A percentile compares a stretch with the other conserved stretches of the same genome.
phyloP scores from a whole-genome alignment of 1,140 invertebrate species.

The Drosophila nebulosa region DNA sequence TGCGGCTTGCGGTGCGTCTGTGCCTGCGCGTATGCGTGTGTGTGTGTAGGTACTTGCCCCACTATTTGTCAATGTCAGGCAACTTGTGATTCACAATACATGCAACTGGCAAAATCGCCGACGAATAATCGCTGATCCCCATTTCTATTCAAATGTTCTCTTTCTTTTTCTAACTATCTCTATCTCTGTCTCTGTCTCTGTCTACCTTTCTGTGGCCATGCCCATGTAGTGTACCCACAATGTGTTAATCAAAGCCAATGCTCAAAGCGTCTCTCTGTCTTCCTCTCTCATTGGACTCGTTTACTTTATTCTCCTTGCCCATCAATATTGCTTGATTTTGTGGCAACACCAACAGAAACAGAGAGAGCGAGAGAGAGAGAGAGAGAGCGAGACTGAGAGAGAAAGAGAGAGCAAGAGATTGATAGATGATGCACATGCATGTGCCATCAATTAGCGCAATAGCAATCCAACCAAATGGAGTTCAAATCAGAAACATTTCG shows the following conservation, averaged over 20 bases:
- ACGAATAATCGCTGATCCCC: not conserved
- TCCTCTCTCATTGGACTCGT: constrained; percentile 31
- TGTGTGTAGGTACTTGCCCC: constrained; percentile 46
- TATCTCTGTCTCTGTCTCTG: not conserved
- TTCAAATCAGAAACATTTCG: not conserved
- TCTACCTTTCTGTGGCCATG: not conserved
- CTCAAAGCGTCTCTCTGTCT: constrained; percentile 45
- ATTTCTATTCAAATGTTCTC: not conserved
- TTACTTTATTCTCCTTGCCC: constrained; percentile 7
- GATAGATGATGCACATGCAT: not conserved
- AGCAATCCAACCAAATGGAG: not conserved
- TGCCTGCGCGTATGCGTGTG: constrained; percentile 10
- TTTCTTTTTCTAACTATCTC: no score
- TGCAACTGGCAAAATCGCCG: not conserved
- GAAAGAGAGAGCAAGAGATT: not conserved
- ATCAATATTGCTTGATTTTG: constrained; percentile 51
- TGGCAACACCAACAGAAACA: constrained; percentile 6
- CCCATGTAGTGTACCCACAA: constrained; percentile 1
- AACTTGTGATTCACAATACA: constrained; percentile 31
- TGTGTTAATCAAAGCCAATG: constrained; percentile 64
- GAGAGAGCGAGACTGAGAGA: not conserved
- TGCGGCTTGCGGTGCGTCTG: constrained; percentile 24
- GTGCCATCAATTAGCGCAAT: not conserved
- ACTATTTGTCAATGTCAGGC: constrained; percentile 75
- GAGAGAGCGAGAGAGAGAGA: not conserved